Conservation (phyloP, 2,888 invertebrate genomes). For the Eutolmus rufibarbis region DNA sequence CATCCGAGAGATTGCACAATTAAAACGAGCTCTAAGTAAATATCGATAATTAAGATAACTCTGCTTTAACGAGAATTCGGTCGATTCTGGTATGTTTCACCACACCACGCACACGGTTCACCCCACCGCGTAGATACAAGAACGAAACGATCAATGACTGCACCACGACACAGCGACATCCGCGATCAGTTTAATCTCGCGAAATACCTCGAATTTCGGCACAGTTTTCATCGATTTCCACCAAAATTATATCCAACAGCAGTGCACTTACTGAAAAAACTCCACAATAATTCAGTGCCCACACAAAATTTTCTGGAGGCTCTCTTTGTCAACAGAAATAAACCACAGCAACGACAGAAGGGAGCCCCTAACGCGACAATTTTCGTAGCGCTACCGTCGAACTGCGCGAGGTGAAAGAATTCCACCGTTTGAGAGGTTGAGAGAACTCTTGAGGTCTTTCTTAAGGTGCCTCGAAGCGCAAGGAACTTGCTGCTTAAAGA, state of each 20-base stretch:
- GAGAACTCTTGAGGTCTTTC: constrained; percentile 6
- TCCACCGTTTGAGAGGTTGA: constrained; percentile 19
- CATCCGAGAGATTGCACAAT: background rate
- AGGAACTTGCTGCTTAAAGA: background rate
- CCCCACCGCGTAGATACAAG: background rate
- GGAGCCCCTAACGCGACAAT: constrained; percentile 12
- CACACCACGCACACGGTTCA: background rate
- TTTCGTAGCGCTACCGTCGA: background rate
- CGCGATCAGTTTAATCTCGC: background rate
- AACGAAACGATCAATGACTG: constrained; percentile 3
- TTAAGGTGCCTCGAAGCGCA: background rate
- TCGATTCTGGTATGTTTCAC: background rate
- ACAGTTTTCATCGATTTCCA: background rate
- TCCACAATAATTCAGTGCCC: background rate
- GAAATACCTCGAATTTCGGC: background rate
- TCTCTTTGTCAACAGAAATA: background rate
- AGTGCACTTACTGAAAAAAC: background rate
- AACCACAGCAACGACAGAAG: background rate
- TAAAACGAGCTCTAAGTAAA: background rate
- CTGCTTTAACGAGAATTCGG: background rate
- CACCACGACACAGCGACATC: background rate
- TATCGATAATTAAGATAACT: background rate
- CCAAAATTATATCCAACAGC: background rate
- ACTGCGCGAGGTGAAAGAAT: constrained; percentile 33
- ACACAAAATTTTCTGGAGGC: background rate